Percentiles rank a stretch among this genome's conserved stretches.
These are phyloP conservation scores for Ceryle rudis DNA, from an alignment of 2,797 vertebrate species.

Conservation along the genomic window DNA sequence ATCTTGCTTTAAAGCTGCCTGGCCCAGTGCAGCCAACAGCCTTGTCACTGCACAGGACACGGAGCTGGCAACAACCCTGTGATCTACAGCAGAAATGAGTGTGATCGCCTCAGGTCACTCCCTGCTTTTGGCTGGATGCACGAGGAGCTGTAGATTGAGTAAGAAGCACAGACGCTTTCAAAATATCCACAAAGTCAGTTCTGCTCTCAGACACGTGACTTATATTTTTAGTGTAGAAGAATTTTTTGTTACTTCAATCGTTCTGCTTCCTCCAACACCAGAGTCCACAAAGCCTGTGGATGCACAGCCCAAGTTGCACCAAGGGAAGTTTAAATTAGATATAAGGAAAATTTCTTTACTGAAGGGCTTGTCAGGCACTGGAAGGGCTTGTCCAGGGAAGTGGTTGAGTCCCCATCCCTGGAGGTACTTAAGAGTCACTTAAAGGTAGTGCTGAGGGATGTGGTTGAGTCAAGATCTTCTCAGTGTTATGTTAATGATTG, in stretches of 20 bases:
- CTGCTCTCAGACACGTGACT: not conserved
- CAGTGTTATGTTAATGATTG: no score
- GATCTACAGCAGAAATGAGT: not conserved
- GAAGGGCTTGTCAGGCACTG: no score
- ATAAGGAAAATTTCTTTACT: no score
- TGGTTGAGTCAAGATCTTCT: no score
- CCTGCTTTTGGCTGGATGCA: not conserved
- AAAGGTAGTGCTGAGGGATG: no score
- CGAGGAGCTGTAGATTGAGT: not conserved
- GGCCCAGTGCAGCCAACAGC: not conserved
- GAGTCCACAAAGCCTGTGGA: not conserved
- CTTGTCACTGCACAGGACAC: not conserved
- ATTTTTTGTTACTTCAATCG: not conserved
- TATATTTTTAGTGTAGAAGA: not conserved
- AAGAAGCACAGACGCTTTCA: not conserved
- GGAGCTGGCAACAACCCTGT: not conserved
- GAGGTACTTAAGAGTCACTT: no score
- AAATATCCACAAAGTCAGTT: not conserved
- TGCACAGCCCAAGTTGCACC: not conserved
- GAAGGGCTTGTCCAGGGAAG: no score
- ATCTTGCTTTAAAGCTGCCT: not conserved
- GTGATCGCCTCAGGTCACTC: accelerated
- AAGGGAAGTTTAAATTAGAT: no score
- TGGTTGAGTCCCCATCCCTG: no score
- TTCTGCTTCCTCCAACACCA: not conserved